Conservation (phyloP, 2,113 vertebrate genomes). For the Acrocephalus kingi region DNA sequence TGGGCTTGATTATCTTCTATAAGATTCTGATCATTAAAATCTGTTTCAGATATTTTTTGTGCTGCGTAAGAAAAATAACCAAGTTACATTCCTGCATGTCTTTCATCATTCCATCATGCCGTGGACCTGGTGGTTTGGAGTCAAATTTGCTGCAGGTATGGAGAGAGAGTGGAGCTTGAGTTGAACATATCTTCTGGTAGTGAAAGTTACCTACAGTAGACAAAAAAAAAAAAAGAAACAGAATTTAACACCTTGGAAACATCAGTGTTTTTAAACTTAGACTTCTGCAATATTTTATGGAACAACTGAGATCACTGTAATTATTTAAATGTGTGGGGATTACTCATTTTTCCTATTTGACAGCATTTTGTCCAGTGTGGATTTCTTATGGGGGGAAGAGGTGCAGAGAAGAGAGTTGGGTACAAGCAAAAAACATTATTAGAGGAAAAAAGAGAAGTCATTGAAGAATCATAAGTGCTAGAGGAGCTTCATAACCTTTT, state of each 20-base stretch:
- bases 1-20: not conserved
- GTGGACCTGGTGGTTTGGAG: constrained; percentile 99
- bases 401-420: not conserved
- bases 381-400: not conserved
- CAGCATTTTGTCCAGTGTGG: not conserved
- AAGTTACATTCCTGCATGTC: constrained; percentile 96
- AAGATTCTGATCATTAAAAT: constrained; percentile 64
- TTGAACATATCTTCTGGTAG: not conserved
- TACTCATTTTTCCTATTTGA: not conserved
- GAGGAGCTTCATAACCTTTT: not conserved
- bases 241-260: not conserved
- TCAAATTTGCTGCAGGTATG: constrained; percentile 93
- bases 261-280: not conserved
- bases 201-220: not conserved
- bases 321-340: not conserved
- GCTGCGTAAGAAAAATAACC: constrained; percentile 93
- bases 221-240: not conserved
- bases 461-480: not conserved
- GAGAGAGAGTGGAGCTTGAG: constrained; percentile 27
- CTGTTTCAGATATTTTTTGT: constrained; percentile 94
- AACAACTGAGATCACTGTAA: not conserved
- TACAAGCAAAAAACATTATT: not conserved
- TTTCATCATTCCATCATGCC: constrained; percentile 98
- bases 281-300: not conserved
- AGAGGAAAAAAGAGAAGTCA: not conserved